Evolutionary conservation across 1,140 invertebrate genomes (phyloP), one percentile per base, ranked within the genome.

Genomic region (Lanistes nyassanus): DNA sequence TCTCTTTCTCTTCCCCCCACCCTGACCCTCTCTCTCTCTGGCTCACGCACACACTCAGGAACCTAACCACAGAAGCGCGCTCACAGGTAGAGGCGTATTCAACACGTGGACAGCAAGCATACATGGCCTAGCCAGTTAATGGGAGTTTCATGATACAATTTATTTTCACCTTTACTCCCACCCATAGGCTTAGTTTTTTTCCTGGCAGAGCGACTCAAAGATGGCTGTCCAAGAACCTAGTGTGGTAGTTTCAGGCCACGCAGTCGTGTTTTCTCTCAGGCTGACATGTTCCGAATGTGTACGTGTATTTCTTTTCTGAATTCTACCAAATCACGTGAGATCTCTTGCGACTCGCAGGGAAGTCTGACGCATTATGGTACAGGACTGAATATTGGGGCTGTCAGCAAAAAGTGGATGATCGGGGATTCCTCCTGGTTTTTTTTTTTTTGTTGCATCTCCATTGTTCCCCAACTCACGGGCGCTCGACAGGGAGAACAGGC

Each of bases 131-230:
- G 65, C 29, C 34, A 42, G 42, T 55, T 69, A 76, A 76, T 76
- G 74, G 29, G 67, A 70, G 47, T 68, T 60, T 76, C 58, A 60
- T 76, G 74, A 69, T 69, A 76, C 69, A 70, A 69, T 62, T 62
- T 53, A 34, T 47, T 47, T 66, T 56, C 39, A 56, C 74, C 66
- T 76, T 34, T 76, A 66, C 51, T 66, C 11, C 47, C 29, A 29
- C 55, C 55, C 34, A 56, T 56, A 55, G 21, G 37, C n/a, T n/a
- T n/a, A n/a, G n/a, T n/a, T n/a, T n/a, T 19, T 68, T 29, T 34
- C 58, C 21, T 23, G 31, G 65, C 74, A 31, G 56, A 62, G 47
- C 56, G 73, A 75, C 66, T 67, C 19, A 55, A 67, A 56, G 60
- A 51, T 65, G 72, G 72, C 47, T 65, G 58, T n/a, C 3, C 21